Conservation (phyloP, 2,797 vertebrate species). For the Periparus ater region DNA sequence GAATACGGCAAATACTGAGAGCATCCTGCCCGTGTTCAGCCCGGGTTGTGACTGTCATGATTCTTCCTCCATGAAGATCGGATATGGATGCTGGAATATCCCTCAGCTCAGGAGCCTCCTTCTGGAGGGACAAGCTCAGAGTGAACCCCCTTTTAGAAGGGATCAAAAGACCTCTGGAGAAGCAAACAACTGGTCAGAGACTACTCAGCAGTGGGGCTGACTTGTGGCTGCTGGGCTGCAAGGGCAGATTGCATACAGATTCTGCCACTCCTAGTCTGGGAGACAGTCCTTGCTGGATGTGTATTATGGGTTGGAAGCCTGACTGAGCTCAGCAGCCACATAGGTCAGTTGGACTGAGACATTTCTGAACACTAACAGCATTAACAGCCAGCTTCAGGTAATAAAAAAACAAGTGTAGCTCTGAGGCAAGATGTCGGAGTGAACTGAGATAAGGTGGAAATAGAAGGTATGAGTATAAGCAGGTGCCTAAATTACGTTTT, state of each 20-base stretch:
- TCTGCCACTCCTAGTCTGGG: not conserved
- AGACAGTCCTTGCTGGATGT: not conserved
- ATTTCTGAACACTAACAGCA: not conserved
- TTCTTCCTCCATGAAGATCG: not conserved
- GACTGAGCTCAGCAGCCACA: not conserved
- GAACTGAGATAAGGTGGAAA: not conserved
- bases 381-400: not conserved
- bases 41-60: not conserved
- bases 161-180: not conserved
- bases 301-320: not conserved
- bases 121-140: not conserved
- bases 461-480: not conserved
- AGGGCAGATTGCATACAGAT: not conserved
- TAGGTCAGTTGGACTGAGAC: accelerated
- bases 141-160: not conserved
- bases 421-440: not conserved
- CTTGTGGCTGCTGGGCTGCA: not conserved
- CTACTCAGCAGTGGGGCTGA: not conserved
- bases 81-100: not conserved
- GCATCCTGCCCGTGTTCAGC: not conserved
- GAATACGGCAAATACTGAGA: not conserved
- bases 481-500: not conserved
- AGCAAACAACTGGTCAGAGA: not conserved
- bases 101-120: not conserved
- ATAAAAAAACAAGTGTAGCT: not conserved